Evolutionary conservation across 2,113 vertebrate species (phyloP), one percentile per base, ranked within the genome.

Genomic region (Collichthys lucidus): DNA sequence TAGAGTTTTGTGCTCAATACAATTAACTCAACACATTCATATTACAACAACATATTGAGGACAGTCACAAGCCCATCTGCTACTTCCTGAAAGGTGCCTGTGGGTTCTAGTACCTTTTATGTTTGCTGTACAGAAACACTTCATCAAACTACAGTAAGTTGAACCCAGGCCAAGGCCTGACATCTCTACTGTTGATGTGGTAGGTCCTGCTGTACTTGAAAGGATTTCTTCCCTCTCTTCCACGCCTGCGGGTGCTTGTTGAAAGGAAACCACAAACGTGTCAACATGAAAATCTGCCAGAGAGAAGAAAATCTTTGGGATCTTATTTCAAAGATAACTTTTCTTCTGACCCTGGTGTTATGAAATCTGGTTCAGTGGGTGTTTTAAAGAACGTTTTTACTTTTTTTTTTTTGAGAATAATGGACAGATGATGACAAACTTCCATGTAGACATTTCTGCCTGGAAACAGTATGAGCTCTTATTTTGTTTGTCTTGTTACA

Each of bases 261-360:
- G 60, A 86, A 84, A 89, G 68, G n/a, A 89, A 86, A 63, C 40
- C 22, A 1, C 70, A 62, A 57, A 72, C 31, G 47, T 88, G 63
- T 82, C 55, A 79, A 77, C 83, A 77, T 74, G 40, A 57, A 66
- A 75, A 71, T 73, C 46, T 77, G 55, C 65, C 57, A 40, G 20
- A 77, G 66, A 72, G n/a, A 77, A 61, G n/a, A 16, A 55, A 64
- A 52, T 74, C 11, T 74, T 24, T 71, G 8, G 69, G 46, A 60
- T 76, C 59, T 57, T 44, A 52, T 82, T 83, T 83, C 70, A 83
- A 82, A 87, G 75, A 40, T 16, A 31, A 22, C 29, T 24, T 74
- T 19, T 57, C 22, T 31, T 26, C n/a, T 56, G 16, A 44, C 19
- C 5, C 50, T 44, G n/a, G 5, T 53, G 5, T 77, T 56, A 53